Base-by-base conservation (phyloP, 2,113 vertebrate species). In the Corydoras sp. region DNA sequence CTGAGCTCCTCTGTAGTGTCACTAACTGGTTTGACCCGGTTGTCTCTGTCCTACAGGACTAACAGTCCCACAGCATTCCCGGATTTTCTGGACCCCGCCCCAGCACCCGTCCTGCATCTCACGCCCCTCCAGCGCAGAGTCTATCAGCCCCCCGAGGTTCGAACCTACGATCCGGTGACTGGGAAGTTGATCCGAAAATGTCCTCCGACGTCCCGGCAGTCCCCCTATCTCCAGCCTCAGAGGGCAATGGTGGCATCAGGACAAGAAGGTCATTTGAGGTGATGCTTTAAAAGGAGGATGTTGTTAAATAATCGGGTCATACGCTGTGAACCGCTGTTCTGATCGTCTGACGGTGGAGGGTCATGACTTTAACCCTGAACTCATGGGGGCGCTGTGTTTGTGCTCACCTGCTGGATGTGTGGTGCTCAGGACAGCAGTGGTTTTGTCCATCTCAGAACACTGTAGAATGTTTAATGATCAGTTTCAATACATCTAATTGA, bases 131-230 rank as follows among this genome's bases (percentile, higher is more conserved):
- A 92, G 49, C 89, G 89, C 1, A 92, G 87, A 85, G 79, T 77
- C 4, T 62, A 77, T 3, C 88, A 85, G 4, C 84, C 88, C 63
- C 94, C 92, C 0, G 88, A 88, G 78, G 70, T 85, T 5, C 88
- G 93, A 4, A 91, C 92, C 60, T 99, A 99, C 3, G 93, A 99
- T 77, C 86, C 93, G 0, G 90, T 92, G 78, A 98, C 97, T 0
- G 97, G 97, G 68, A 98, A 96, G 78, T 91, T 98, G 56, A 96
- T 97, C 82, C 91, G 97, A 58, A 91, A 90, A 62, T 88, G 88
- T 0, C 77, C 80, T 50, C 91, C 85, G 76, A 76, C 51, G 11
- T 77, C 72, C 8, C 84, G 75, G 24, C 88, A 88, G 3, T 73
- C 86, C 0, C 49, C 84, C 43, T 93, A 89, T 80, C 79, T 87